A percentile compares a stretch with the other conserved stretches of the same genome.
Conservation (phyloP, 2,888 invertebrate genomes). For the Pollenia amentaria region DNA sequence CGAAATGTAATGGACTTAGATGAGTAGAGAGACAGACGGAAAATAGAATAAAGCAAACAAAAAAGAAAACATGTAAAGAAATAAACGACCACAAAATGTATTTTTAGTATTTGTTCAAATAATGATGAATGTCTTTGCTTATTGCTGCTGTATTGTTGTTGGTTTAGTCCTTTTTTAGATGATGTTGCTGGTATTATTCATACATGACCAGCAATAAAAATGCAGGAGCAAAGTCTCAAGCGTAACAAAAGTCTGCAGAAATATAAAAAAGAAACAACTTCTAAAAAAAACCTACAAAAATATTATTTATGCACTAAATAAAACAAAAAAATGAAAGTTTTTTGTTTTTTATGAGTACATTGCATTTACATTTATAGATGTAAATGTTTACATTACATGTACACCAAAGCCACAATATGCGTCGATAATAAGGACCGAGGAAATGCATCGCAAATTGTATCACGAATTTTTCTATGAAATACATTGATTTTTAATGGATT, state of each 20-base stretch:
- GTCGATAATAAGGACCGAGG: no score
- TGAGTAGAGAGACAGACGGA: not conserved
- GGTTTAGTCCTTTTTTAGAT: not conserved
- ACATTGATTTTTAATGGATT: no score
- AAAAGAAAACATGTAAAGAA: constrained; percentile 13
- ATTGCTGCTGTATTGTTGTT: constrained; percentile 34
- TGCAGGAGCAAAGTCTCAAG: not conserved
- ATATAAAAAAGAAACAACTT: not conserved
- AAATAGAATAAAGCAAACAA: not conserved
- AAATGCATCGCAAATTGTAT: no score
- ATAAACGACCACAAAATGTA: constrained; percentile 68
- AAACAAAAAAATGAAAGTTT: not conserved
- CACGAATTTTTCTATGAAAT: no score
- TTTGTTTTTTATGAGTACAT: not conserved
- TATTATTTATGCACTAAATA: constrained; percentile 28
- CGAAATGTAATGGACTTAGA: not conserved
- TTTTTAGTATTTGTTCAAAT: constrained; percentile 64
- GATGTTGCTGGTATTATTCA: constrained; percentile 3
- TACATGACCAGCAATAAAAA: constrained; percentile 25
- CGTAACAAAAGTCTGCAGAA: constrained; percentile 33
- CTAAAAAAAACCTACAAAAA: constrained; percentile 37
- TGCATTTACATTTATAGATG: not conserved
- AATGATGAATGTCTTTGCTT: constrained; percentile 69
- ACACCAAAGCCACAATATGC: no score
- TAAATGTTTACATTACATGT: not conserved